Evolutionary conservation across 2,888 invertebrate genomes (phyloP).

Genomic region (Abrostola tripartita): DNA sequence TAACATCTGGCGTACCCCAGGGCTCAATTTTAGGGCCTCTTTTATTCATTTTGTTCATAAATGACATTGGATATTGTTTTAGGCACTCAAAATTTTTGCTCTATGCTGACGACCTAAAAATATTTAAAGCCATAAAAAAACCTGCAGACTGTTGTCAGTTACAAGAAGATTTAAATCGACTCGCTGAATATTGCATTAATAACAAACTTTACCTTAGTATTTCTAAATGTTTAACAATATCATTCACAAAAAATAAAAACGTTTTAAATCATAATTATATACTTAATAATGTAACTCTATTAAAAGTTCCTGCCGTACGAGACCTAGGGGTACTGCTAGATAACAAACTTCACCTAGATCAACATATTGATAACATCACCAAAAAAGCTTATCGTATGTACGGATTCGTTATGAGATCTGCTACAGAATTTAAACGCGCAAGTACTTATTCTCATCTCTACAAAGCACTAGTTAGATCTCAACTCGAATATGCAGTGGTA

Average conservation of each 20-base stretch:
- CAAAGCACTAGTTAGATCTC: constrained; percentile 5
- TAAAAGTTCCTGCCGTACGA: background rate
- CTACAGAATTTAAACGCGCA: constrained; percentile 3
- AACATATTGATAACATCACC: constrained; percentile 1
- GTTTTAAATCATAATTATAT: background rate
- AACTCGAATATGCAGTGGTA: constrained; percentile 5
- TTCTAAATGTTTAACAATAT: background rate
- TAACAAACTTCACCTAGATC: constrained; percentile 1
- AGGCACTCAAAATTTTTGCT: too few relatives aligned
- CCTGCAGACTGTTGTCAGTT: background rate
- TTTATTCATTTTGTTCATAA: too few relatives aligned
- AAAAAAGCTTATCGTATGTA: constrained; percentile 5
- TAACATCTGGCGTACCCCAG: too few relatives aligned
- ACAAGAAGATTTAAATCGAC: background rate
- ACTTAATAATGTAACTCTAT: background rate
- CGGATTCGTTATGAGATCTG: constrained; percentile 1
- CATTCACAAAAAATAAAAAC: constrained; percentile 3
- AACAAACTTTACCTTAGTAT: background rate
- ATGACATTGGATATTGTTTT: too few relatives aligned
- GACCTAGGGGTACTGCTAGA: background rate
- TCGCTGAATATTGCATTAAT: background rate
- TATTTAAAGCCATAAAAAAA: background rate
- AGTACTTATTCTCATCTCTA: constrained; percentile 6
- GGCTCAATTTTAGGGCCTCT: too few relatives aligned
- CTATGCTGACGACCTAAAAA: too few relatives aligned